Percentiles rank a stretch among this genome's conserved stretches.
These are phyloP conservation scores for Elephantulus edwardii DNA, from an alignment of 2,113 vertebrate species.

Conservation along the genomic window DNA sequence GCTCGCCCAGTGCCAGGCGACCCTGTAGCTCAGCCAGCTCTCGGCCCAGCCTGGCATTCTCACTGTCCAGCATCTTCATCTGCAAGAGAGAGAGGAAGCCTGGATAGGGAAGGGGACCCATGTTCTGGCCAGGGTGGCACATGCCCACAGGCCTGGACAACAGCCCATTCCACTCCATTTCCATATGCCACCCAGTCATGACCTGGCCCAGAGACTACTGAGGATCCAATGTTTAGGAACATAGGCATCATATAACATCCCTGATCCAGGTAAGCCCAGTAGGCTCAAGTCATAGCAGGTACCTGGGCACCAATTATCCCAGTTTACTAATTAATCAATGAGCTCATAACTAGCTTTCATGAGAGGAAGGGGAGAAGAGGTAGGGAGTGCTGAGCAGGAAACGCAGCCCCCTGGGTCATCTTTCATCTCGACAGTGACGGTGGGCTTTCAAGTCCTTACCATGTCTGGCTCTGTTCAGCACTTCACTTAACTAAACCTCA, in stretches of 20 bases:
- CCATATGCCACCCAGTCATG: not conserved
- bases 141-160: not conserved
- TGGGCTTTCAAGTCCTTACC: not conserved
- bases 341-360: not conserved
- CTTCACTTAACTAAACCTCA: not conserved
- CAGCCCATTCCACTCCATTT: not conserved
- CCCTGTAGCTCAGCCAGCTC: conserved; percentile 91
- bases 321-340: not conserved
- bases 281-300: not conserved
- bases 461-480: not conserved
- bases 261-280: rapidly evolving
- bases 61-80: conserved; percentile 92
- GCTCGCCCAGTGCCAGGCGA: conserved; percentile 89
- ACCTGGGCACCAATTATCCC: not conserved
- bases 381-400: not conserved
- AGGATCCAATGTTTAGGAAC: no score
- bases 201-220: not conserved
- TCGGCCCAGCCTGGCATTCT: conserved; percentile 88
- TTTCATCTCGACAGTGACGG: not conserved
- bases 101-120: not conserved
- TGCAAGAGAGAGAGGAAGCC: conserved; percentile 53
- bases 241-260: not conserved
- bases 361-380: not conserved
- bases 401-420: not conserved
- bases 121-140: not conserved